These are phyloP conservation scores for Hyperopisus bebe DNA, from an alignment of 2,113 vertebrate species.

Conservation along the genomic window DNA sequence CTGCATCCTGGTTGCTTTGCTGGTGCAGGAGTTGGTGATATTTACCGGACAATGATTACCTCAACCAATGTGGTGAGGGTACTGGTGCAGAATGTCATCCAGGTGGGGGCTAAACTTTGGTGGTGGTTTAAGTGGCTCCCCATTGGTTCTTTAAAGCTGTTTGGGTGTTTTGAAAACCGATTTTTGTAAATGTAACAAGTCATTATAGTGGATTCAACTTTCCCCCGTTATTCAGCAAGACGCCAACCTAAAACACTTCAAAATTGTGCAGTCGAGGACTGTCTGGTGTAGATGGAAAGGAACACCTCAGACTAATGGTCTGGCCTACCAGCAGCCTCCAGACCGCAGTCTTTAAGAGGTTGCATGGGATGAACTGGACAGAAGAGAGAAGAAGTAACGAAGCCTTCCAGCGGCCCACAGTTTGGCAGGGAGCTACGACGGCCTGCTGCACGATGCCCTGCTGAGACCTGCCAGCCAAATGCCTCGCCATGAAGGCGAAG, in stretches of 20 bases:
- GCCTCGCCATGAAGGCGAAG: background rate
- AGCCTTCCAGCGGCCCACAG: background rate
- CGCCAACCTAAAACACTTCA: background rate
- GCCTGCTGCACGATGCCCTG: background rate
- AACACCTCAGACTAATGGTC: background rate
- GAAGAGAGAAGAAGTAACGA: background rate
- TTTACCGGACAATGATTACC: background rate
- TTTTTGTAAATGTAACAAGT: background rate
- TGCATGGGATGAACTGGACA: background rate
- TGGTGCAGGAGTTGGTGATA: background rate
- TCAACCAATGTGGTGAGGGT: background rate
- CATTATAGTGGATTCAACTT: background rate
- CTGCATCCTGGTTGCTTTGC: background rate
- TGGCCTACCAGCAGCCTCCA: background rate
- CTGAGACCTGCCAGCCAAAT: background rate
- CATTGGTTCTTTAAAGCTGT: background rate
- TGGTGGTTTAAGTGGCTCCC: background rate
- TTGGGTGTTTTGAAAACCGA: background rate
- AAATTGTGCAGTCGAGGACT: background rate
- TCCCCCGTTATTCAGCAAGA: background rate
- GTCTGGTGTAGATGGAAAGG: background rate
- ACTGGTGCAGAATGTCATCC: background rate
- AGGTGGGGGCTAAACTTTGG: background rate
- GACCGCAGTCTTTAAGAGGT: background rate
- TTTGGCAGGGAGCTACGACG: background rate